These are phyloP conservation scores for Caenorhabditis virilis DNA, from an alignment of 2,888 invertebrate genomes.

Conservation along the genomic window DNA sequence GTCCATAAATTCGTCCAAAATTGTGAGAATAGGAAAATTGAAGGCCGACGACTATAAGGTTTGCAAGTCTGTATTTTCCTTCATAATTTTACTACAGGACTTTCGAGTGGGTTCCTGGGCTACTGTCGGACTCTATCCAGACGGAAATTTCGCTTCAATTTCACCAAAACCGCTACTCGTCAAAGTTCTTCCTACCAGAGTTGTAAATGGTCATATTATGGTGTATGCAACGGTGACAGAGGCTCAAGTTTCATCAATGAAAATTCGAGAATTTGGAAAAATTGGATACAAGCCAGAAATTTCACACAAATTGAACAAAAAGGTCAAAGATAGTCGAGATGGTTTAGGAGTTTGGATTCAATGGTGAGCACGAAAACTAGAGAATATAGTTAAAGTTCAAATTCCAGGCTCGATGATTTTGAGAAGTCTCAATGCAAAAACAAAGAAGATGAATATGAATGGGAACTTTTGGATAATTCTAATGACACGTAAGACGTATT, in stretches of 20 bases:
- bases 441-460: neutral
- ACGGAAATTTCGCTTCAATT: neutral
- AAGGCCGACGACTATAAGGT: neutral
- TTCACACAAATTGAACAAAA: neutral
- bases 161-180: neutral
- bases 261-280: neutral
- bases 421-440: too few species aligned
- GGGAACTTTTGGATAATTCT: neutral
- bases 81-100: neutral
- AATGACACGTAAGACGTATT: neutral
- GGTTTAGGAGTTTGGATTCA: constrained; percentile 4
- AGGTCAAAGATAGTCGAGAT: neutral
- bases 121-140: neutral
- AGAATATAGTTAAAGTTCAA: too few species aligned
- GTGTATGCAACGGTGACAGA: neutral
- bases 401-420: too few species aligned
- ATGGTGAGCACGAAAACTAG: constrained; percentile 1
- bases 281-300: neutral
- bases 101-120: neutral
- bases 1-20: neutral
- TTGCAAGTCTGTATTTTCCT: neutral
- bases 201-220: neutral
- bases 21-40: neutral
- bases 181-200: neutral
- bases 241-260: too few species aligned